Base-by-base conservation (phyloP, 2,888 invertebrate genomes). In the Invenusta paracnida region DNA sequence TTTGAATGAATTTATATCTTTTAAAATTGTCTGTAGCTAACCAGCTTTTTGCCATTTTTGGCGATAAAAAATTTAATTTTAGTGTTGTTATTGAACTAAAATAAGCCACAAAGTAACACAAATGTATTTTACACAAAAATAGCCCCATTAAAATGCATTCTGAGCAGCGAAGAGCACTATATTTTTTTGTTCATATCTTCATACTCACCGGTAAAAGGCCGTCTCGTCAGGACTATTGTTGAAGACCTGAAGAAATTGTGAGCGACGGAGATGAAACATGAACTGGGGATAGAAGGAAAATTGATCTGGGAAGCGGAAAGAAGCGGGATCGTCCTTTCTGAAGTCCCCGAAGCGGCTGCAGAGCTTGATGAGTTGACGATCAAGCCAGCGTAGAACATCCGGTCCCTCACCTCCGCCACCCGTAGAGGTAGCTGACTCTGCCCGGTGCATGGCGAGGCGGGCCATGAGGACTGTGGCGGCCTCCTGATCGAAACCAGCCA, bases 201-300 rank as follows among this genome's bases (percentile, higher is more conserved):
- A 0, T 48, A 48, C 88, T 88, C 89, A 95, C 94, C 96, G 94
- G 91, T 99, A 99, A 93, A 96, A 99, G 28, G 97, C 96, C 17
- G 98, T 99, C 93, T 99, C 99, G 92, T 99, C 99, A 0, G 99
- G 99, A 67, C 97, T 98, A 93, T 99, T 99, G 93, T 99, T 99
- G 93, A 99, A 99, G 81, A 99, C 98, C 30, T 98, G 98, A 88
- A 99, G 93, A 93, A 99, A 99, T 92, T 98, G 99, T 29, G 98
- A 99, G 88, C 99, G 94, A 79, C 99, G 94, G 89, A 99, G 93
- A 91, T 99, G 99, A 92, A 98, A 99, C 98, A 99, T 98, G 92
- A 99, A 99, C 92, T 99, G 99, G 79, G 99, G 99, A 93, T 98
- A 99, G 86, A 99, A 93, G 87, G 96, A 96, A 92, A 99, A 99